Evolutionary conservation across 2,888 invertebrate species (phyloP).

Genomic region (Xestia c-nigrum): DNA sequence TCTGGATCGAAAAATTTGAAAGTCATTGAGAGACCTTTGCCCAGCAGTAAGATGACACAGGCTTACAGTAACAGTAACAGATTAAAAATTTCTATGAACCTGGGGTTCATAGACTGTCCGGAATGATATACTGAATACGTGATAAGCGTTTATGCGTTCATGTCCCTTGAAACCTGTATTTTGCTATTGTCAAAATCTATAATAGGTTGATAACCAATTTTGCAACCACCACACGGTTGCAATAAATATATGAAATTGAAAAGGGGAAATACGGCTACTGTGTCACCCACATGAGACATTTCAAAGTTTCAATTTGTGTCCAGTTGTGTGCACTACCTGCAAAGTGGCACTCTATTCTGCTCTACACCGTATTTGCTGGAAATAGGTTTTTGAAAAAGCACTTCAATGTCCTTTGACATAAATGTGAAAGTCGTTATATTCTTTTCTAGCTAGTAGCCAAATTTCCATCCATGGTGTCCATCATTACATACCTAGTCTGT

Average conservation of each 20-base stretch:
- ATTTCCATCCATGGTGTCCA: too few species aligned
- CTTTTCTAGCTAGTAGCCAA: not conserved
- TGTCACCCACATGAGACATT: not conserved
- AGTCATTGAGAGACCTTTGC: too few species aligned
- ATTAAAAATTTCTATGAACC: too few species aligned
- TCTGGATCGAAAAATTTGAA: too few species aligned
- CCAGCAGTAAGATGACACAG: too few species aligned
- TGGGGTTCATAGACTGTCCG: too few species aligned
- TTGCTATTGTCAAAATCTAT: too few species aligned
- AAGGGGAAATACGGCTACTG: not conserved
- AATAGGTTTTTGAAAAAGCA: not conserved
- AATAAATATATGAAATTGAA: not conserved
- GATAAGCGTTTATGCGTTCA: too few species aligned
- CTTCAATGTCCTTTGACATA: not conserved
- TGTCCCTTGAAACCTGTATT: too few species aligned
- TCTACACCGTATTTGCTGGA: not conserved
- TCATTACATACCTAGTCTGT: not conserved
- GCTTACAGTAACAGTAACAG: too few species aligned
- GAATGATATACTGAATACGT: too few species aligned
- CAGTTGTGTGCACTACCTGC: not conserved
- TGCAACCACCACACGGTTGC: not conserved
- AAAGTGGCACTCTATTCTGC: slow-evolving; percentile 12
- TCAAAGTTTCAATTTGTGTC: not conserved
- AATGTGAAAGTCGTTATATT: not conserved
- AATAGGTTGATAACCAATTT: not conserved